A percentile compares a stretch with the other conserved stretches of the same genome.
phyloP scores from a whole-genome alignment of 2,888 invertebrate genomes.

The Andricus curvator region DNA sequence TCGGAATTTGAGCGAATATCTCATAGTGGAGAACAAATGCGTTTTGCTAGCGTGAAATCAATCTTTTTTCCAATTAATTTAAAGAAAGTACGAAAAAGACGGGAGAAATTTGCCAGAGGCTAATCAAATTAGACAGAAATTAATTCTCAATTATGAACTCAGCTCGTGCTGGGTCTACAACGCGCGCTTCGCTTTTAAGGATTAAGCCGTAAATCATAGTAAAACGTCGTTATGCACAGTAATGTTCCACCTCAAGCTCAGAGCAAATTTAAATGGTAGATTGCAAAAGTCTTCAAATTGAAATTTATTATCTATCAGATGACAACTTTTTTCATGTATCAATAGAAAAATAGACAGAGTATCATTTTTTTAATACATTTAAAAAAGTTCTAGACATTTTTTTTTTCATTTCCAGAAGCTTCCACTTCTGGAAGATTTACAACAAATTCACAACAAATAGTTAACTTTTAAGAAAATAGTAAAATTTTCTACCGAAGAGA shows the following conservation, averaged over 20 bases:
- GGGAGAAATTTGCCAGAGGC: background rate
- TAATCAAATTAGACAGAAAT: constrained; percentile 11
- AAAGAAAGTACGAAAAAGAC: background rate
- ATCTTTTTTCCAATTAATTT: background rate
- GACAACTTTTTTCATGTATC: background rate
- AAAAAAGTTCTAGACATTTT: too few species aligned
- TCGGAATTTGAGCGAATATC: too few species aligned
- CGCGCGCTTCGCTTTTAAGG: background rate
- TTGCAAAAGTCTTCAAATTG: background rate
- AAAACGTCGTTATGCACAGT: background rate
- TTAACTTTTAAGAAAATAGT: too few species aligned
- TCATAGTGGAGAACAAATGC: background rate
- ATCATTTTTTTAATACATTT: too few species aligned
- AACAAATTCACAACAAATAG: too few species aligned
- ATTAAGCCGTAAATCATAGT: constrained; percentile 15
- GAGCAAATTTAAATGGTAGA: background rate
- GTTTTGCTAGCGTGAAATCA: background rate
- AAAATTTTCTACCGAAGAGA: too few species aligned
- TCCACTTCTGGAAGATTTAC: too few species aligned
- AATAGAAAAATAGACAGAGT: background rate
- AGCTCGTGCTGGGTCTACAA: background rate
- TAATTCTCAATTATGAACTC: constrained; percentile 13
- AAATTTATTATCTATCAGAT: background rate
- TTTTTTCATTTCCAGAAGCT: too few species aligned
- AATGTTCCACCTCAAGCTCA: background rate